These are phyloP conservation scores for Leucoraja erinaceus DNA, from an alignment of 2,113 vertebrate species.

Conservation along the genomic window DNA sequence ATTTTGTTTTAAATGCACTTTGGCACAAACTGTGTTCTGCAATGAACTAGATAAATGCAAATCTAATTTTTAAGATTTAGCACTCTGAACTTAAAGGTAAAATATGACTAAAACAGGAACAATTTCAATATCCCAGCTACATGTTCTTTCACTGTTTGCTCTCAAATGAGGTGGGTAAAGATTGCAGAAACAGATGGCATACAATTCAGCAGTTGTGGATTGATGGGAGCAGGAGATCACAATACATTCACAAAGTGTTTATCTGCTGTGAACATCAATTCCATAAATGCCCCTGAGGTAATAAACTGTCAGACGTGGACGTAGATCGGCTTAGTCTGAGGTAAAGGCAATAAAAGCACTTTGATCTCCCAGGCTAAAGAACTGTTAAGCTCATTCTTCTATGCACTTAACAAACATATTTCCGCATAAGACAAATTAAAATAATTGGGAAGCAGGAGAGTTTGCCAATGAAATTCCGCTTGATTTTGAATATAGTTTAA, in stretches of 20 bases:
- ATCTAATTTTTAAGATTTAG: too few relatives aligned
- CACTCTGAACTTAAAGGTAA: background rate
- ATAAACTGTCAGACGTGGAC: background rate
- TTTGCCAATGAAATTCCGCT: background rate
- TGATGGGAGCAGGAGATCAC: background rate
- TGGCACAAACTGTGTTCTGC: background rate
- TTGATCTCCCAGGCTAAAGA: background rate
- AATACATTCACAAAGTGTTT: background rate
- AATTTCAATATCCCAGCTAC: background rate
- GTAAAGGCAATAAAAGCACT: background rate
- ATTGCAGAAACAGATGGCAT: background rate
- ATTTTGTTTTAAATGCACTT: too few relatives aligned
- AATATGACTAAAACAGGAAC: background rate
- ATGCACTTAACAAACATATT: background rate
- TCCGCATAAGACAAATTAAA: background rate
- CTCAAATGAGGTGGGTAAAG: background rate
- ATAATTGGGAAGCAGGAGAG: background rate
- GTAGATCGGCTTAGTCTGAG: background rate
- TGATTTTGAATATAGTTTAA: background rate
- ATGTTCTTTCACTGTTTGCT: background rate
- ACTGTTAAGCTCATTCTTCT: background rate
- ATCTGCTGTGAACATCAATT: background rate
- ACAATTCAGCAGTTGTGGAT: background rate
- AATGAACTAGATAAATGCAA: background rate
- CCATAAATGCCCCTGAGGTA: slow-evolving; percentile 2